Conservation (phyloP, 2,888 invertebrate genomes). For the Drosophila paracracens region DNA sequence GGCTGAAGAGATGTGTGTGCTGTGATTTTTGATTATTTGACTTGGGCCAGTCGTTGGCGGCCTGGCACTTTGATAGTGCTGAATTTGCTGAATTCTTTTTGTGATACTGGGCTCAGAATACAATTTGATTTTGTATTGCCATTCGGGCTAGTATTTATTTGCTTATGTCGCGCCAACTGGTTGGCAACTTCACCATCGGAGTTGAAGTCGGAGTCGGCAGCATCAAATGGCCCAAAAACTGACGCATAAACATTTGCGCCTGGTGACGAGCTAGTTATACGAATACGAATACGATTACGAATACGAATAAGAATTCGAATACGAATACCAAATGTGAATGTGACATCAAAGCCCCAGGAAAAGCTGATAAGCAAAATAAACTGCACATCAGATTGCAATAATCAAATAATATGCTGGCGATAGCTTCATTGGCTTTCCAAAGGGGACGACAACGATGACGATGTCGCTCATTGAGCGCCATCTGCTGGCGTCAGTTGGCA, state of each 20-base stretch:
- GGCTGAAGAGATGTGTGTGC: not conserved
- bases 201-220: slow-evolving; percentile 49
- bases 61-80: slow-evolving; percentile 72
- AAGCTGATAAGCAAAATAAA: slow-evolving; percentile 64
- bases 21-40: slow-evolving; percentile 64
- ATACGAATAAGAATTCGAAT: slow-evolving; percentile 14
- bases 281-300: not conserved
- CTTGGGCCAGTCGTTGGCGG: slow-evolving; percentile 56
- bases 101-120: slow-evolving; percentile 11
- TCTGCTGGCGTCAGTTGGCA: slow-evolving; percentile 65
- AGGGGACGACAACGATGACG: not conserved
- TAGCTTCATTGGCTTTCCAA: slow-evolving; percentile 45
- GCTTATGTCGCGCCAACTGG: slow-evolving; percentile 72
- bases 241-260: slow-evolving; percentile 61
- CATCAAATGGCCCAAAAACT: slow-evolving; percentile 69
- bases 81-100: slow-evolving; percentile 54
- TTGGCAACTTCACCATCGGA: slow-evolving; percentile 53
- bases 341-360: slow-evolving; percentile 69
- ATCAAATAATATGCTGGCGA: slow-evolving; percentile 40
- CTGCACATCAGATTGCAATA: slow-evolving; percentile 52
- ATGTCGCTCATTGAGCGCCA: slow-evolving; percentile 63
- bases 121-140: slow-evolving; percentile 32
- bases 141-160: slow-evolving; percentile 62
- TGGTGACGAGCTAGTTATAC: slow-evolving; percentile 34
- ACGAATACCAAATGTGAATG: slow-evolving; percentile 37